Conservation (phyloP, 2,797 vertebrate species). For the Eulemur coronatus region DNA sequence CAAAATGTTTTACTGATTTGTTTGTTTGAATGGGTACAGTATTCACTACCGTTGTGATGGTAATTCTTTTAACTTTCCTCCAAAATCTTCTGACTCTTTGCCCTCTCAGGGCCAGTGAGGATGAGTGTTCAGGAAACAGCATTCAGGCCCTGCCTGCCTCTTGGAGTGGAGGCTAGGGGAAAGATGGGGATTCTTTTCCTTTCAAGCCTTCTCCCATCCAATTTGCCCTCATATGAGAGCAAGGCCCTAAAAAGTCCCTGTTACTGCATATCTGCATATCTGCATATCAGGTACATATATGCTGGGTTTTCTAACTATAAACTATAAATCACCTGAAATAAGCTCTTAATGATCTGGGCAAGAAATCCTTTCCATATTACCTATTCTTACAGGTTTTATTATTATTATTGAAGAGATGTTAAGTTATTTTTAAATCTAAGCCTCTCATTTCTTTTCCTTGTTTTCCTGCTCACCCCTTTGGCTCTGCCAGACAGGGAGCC, state of each 20-base stretch:
- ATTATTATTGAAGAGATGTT: background rate
- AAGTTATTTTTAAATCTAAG: background rate
- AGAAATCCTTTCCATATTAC: background rate
- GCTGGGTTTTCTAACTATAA: background rate
- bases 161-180: background rate
- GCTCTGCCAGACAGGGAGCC: background rate
- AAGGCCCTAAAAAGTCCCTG: background rate
- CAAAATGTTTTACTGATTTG: background rate
- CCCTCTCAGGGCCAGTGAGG: too few species aligned
- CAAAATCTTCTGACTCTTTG: background rate
- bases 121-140: background rate
- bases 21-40: background rate
- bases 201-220: background rate
- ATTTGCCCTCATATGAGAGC: background rate
- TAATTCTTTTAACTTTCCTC: background rate
- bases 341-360: background rate
- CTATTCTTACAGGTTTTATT: background rate
- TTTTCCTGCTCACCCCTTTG: background rate
- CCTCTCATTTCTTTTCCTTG: background rate
- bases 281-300: background rate
- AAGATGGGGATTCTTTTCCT: background rate
- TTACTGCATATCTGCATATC: background rate
- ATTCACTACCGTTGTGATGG: background rate
- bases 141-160: background rate
- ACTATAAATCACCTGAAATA: background rate